Evolutionary conservation across 1,140 invertebrate species (phyloP).

Genomic region (Nymphalis io): DNA sequence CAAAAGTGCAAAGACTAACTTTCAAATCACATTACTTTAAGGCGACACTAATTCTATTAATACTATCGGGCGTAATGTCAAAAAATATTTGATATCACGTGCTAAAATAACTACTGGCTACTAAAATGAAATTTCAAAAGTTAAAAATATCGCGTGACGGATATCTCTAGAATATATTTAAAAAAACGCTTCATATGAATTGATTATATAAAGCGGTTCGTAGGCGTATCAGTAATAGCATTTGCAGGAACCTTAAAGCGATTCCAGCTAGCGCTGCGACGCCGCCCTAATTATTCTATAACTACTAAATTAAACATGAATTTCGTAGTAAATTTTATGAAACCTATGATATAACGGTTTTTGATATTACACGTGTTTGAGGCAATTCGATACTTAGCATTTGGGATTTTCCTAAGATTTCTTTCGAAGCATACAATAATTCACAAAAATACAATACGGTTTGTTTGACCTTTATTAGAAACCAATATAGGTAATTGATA

Average conservation of each 20-base stretch:
- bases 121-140: background rate
- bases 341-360: conserved; percentile 14
- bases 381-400: background rate
- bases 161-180: conserved; percentile 14
- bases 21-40: background rate
- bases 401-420: background rate
- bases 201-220: background rate
- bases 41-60: background rate
- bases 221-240: background rate
- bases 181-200: conserved; percentile 4
- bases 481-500: too few relatives aligned
- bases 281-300: conserved; percentile 31
- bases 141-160: conserved; percentile 20
- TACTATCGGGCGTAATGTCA: background rate
- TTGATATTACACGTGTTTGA: conserved; percentile 9
- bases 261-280: conserved; percentile 11
- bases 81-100: background rate
- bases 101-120: conserved; percentile 6
- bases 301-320: conserved; percentile 30
- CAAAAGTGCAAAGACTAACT: background rate
- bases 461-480: too few relatives aligned
- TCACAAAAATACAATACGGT: too few relatives aligned
- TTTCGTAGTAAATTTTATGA: conserved; percentile 27
- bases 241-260: conserved; percentile 15
- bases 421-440: background rate